Evolutionary conservation across 2,888 invertebrate species (phyloP).

Genomic region (Drosophila ezoana): DNA sequence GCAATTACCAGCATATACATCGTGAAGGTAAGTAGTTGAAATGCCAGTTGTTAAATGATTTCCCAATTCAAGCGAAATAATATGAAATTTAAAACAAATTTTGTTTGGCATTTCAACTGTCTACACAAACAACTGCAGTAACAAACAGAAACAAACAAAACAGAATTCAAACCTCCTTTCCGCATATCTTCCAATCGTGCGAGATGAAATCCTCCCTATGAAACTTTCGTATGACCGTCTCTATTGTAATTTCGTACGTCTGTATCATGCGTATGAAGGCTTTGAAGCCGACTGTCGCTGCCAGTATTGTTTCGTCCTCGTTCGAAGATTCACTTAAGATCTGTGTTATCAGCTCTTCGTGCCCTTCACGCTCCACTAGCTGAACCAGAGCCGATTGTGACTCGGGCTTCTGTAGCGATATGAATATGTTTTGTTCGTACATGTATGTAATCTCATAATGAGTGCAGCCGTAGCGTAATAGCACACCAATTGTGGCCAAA

Average conservation of each 20-base stretch:
- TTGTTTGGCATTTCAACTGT: constrained; percentile 53
- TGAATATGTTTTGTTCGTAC: constrained; percentile 92
- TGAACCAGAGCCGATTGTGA: constrained; percentile 94
- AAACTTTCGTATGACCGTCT: constrained; percentile 93
- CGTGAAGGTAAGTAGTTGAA: constrained; percentile 42
- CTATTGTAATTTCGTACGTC: constrained; percentile 91
- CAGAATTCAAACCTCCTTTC: constrained; percentile 84
- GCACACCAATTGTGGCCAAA: constrained; percentile 92
- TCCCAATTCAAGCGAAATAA: constrained; percentile 19
- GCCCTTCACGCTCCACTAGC: constrained; percentile 93
- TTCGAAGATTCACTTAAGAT: constrained; percentile 92
- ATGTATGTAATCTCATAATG: constrained; percentile 91
- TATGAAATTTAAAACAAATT: background rate
- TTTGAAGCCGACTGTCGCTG: constrained; percentile 92
- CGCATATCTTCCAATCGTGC: constrained; percentile 90
- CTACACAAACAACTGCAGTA: constrained; percentile 32
- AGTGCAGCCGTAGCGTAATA: constrained; percentile 91
- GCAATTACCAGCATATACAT: constrained; percentile 13
- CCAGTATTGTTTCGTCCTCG: constrained; percentile 91
- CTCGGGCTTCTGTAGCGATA: constrained; percentile 91
- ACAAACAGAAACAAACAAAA: constrained; percentile 52
- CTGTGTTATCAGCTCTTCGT: constrained; percentile 92
- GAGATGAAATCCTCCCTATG: constrained; percentile 93
- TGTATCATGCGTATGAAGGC: constrained; percentile 95
- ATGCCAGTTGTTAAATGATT: constrained; percentile 38